Evolutionary conservation across 2,113 vertebrate genomes (phyloP).

Genomic region (Platichthys flesus): DNA sequence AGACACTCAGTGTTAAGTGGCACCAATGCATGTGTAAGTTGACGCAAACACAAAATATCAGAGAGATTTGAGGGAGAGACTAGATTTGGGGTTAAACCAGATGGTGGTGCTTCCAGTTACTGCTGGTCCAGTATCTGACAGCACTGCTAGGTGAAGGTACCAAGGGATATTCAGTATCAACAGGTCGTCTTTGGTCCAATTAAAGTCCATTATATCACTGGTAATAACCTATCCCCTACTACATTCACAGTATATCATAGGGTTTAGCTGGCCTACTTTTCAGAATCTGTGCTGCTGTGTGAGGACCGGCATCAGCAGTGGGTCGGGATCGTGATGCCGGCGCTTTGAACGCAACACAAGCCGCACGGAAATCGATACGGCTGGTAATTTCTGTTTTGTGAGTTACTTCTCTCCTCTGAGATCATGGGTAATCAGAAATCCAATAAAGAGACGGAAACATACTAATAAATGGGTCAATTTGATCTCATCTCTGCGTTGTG

Average conservation of each 20-base stretch:
- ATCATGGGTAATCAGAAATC: slow-evolving; percentile 39
- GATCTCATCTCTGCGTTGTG: slow-evolving; percentile 29
- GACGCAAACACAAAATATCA: slow-evolving; percentile 9
- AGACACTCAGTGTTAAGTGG: slow-evolving; percentile 57
- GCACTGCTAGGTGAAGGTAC: neutral
- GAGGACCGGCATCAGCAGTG: slow-evolving; percentile 17
- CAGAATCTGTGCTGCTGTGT: slow-evolving; percentile 1
- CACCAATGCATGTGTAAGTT: slow-evolving; percentile 32
- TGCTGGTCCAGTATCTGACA: neutral
- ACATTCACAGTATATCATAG: neutral
- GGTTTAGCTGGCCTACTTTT: slow-evolving; percentile 1
- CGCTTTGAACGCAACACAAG: slow-evolving; percentile 9
- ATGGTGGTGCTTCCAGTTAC: neutral
- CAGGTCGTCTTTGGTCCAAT: slow-evolving; percentile 16
- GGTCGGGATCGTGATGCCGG: slow-evolving; percentile 31
- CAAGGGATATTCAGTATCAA: neutral
- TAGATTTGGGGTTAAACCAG: neutral
- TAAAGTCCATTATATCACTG: slow-evolving; percentile 9
- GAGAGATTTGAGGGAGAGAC: slow-evolving; percentile 11
- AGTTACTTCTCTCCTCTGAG: slow-evolving; percentile 31
- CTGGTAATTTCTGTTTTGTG: slow-evolving; percentile 40
- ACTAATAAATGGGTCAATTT: slow-evolving; percentile 52
- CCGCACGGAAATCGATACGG: slow-evolving; percentile 30
- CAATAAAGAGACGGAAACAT: slow-evolving; percentile 36
- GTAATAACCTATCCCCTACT: neutral